These are phyloP conservation scores for Erythrocercus mccallii DNA, from an alignment of 2,113 vertebrate genomes.

Conservation along the genomic window DNA sequence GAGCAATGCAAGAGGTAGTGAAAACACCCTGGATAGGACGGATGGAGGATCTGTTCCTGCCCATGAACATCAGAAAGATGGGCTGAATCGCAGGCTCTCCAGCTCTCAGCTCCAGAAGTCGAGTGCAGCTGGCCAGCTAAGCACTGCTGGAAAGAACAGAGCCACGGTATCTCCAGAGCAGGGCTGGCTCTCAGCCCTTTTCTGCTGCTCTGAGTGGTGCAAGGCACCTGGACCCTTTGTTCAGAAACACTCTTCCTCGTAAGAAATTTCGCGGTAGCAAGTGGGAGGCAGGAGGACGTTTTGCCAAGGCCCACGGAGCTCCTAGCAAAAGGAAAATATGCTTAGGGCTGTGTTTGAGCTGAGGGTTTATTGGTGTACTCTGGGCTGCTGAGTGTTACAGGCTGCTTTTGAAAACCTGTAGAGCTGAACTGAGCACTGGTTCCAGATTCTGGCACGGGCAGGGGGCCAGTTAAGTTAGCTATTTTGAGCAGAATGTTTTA, in stretches of 20 bases:
- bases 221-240: background rate
- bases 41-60: background rate
- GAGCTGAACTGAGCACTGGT: constrained; percentile 3
- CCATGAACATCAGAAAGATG: background rate
- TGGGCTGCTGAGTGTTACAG: background rate
- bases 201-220: background rate
- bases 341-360: constrained; percentile 4
- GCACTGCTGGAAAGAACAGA: background rate
- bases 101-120: background rate
- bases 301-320: background rate
- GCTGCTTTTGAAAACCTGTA: constrained; percentile 36
- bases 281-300: constrained; percentile 4
- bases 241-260: background rate
- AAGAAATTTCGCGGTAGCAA: background rate
- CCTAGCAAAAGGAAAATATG: background rate
- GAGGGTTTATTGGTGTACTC: background rate
- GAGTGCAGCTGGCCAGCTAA: background rate
- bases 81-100: background rate
- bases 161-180: background rate
- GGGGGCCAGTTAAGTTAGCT: constrained; percentile 47
- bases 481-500: constrained; percentile 50
- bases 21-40: background rate
- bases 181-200: background rate
- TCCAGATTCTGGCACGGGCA: constrained; percentile 43
- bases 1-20: background rate